Conservation (phyloP, 2,888 invertebrate genomes). For the Chymomyza caudatula region DNA sequence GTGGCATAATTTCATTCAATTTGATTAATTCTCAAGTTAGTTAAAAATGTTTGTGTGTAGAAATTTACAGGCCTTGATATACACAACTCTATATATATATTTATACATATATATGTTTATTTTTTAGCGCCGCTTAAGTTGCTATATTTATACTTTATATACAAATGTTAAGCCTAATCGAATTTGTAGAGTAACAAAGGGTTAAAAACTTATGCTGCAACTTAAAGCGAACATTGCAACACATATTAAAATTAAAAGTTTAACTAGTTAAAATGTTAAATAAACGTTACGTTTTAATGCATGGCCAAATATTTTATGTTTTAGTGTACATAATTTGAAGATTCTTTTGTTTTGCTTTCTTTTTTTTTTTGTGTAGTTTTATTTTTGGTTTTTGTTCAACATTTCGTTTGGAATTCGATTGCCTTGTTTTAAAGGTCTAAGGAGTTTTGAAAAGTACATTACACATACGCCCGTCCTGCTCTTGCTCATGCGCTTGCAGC, state of each 20-base stretch:
- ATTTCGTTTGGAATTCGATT: conserved; percentile 68
- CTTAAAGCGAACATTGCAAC: conserved; percentile 19
- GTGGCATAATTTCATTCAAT: conserved; percentile 59
- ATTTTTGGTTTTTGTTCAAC: conserved; percentile 60
- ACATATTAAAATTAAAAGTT: conserved; percentile 15
- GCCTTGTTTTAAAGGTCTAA: conserved; percentile 29
- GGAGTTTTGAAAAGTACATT: conserved; percentile 42
- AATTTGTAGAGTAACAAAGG: conserved; percentile 57
- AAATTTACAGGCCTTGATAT: conserved; percentile 1
- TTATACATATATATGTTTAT: background rate
- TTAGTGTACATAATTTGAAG: conserved; percentile 56
- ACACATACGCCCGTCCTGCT: conserved; percentile 54
- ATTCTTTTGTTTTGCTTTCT: conserved; percentile 49
- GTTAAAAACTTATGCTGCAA: conserved; percentile 48
- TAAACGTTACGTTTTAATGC: conserved; percentile 53
- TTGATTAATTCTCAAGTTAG: conserved; percentile 70
- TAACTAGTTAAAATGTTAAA: conserved; percentile 32
- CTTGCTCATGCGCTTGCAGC: conserved; percentile 9
- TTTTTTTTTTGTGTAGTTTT: conserved; percentile 36
- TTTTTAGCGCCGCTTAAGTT: background rate
- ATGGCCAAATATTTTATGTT: conserved; percentile 50
- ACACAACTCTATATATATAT: background rate
- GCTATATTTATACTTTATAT: conserved; percentile 47
- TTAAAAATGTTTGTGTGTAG: conserved; percentile 46
- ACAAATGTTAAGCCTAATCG: conserved; percentile 58